A percentile compares a stretch with the other conserved stretches of the same genome.
Evolutionary conservation across 2,797 vertebrate genomes (phyloP).

Genomic region (Pipistrellus pipistrellus): DNA sequence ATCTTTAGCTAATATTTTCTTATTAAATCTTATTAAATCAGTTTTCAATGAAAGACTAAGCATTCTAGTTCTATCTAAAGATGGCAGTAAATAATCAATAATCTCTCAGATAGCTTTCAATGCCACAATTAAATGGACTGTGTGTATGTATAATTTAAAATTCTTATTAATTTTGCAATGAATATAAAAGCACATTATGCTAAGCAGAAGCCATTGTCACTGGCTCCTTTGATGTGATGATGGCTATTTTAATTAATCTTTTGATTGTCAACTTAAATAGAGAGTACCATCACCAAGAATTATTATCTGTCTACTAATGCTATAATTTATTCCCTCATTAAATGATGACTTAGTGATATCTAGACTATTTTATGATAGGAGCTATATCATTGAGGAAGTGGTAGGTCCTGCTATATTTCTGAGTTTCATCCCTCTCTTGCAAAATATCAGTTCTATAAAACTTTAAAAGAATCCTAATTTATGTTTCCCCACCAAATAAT

Average conservation of each 20-base stretch:
- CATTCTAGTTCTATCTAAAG: not conserved
- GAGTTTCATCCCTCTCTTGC: not conserved
- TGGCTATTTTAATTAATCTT: not conserved
- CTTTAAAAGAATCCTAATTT: not conserved
- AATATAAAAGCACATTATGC: not conserved
- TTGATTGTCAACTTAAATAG: not conserved
- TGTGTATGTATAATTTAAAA: not conserved
- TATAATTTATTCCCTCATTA: not conserved
- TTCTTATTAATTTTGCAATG: not conserved
- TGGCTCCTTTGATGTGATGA: not conserved
- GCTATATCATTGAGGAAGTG: not conserved
- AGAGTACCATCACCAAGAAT: not conserved
- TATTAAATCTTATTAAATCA: not conserved
- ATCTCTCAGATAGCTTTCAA: not conserved
- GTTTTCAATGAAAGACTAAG: conserved; percentile 16
- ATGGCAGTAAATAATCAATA: not conserved
- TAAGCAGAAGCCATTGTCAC: not conserved
- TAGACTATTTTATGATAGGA: not conserved
- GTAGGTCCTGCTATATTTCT: not conserved
- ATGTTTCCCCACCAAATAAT: not conserved
- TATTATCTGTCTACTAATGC: not conserved
- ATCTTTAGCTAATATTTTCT: not conserved
- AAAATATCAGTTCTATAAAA: not conserved
- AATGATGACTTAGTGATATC: not conserved
- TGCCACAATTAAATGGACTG: not conserved